phyloP scores from a whole-genome alignment of 1,140 invertebrate genomes.

The Cherax destructor region DNA sequence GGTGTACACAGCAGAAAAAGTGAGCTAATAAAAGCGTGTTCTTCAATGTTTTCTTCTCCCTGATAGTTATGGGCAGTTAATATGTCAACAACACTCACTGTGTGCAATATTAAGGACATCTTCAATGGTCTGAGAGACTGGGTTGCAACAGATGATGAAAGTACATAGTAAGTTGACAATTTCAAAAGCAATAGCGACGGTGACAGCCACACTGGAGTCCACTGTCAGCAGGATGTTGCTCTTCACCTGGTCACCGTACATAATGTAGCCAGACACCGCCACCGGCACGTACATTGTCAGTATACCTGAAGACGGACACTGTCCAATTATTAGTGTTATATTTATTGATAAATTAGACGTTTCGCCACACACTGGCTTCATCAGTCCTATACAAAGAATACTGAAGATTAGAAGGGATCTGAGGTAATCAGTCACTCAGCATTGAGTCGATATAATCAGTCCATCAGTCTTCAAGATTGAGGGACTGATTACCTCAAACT shows the following conservation, averaged over 20 bases:
- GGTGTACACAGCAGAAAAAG: too few species aligned
- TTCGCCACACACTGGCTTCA: too few species aligned
- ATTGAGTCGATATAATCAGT: too few species aligned
- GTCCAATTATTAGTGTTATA: too few species aligned
- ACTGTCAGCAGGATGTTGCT: slow-evolving; percentile 79
- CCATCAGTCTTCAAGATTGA: too few species aligned
- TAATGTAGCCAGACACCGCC: slow-evolving; percentile 78
- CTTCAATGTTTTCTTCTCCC: too few species aligned
- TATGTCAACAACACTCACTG: slow-evolving; percentile 76
- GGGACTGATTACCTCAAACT: too few species aligned
- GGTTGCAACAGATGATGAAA: slow-evolving; percentile 82
- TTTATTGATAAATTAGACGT: too few species aligned
- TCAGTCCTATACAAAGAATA: too few species aligned
- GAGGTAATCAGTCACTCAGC: too few species aligned
- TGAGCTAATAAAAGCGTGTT: too few species aligned
- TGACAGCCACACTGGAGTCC: slow-evolving; percentile 72
- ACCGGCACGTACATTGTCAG: slow-evolving; percentile 79
- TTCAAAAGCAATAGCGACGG: slow-evolving; percentile 78
- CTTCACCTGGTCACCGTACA: slow-evolving; percentile 79
- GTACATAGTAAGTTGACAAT: slow-evolving; percentile 80
- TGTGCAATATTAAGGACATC: slow-evolving; percentile 81
- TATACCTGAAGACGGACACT: slow-evolving; percentile 36
- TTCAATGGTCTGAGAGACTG: slow-evolving; percentile 83
- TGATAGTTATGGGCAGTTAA: slow-evolving; percentile 17
- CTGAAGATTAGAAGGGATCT: too few species aligned